Conservation (phyloP, 2,113 vertebrate species). For the Antennarius striatus region DNA sequence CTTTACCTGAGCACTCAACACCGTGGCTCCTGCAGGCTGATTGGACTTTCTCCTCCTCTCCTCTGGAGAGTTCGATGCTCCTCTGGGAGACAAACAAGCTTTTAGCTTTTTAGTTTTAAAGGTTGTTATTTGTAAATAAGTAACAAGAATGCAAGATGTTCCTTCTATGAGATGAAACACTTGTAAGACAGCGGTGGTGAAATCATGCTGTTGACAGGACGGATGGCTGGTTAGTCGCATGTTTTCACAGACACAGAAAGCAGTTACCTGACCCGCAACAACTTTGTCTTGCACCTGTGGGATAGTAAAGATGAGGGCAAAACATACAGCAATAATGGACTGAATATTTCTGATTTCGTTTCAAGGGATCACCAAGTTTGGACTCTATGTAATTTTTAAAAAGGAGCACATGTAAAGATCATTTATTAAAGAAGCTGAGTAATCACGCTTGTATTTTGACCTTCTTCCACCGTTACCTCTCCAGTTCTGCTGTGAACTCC, state of each 20-base stretch:
- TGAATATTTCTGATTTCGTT: neutral
- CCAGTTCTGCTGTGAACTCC: constrained; percentile 73
- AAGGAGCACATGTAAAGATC: neutral
- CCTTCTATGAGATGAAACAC: constrained; percentile 12
- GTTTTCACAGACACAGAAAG: constrained; percentile 17
- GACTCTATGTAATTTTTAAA: neutral
- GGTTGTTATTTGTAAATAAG: neutral
- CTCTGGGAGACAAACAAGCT: constrained; percentile 60
- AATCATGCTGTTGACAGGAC: constrained; percentile 27
- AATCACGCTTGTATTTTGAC: neutral
- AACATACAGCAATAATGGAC: neutral
- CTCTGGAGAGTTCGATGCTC: constrained; percentile 44
- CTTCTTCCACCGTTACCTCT: constrained; percentile 65
- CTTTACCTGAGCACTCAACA: constrained; percentile 63
- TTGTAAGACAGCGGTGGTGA: constrained; percentile 17
- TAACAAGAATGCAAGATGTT: neutral
- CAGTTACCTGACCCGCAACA: constrained; percentile 77
- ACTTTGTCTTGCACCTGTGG: constrained; percentile 76
- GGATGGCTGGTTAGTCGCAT: constrained; percentile 42
- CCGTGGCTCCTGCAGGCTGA: constrained; percentile 44
- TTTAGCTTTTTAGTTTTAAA: neutral
- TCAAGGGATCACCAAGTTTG: too few species aligned
- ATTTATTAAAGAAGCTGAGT: too few species aligned
- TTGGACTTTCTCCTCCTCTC: constrained; percentile 51
- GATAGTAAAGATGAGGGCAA: constrained; percentile 35